Evolutionary conservation across 2,888 invertebrate genomes (phyloP), one percentile per base, ranked within the genome.

Genomic region (Tethea ocularis): DNA sequence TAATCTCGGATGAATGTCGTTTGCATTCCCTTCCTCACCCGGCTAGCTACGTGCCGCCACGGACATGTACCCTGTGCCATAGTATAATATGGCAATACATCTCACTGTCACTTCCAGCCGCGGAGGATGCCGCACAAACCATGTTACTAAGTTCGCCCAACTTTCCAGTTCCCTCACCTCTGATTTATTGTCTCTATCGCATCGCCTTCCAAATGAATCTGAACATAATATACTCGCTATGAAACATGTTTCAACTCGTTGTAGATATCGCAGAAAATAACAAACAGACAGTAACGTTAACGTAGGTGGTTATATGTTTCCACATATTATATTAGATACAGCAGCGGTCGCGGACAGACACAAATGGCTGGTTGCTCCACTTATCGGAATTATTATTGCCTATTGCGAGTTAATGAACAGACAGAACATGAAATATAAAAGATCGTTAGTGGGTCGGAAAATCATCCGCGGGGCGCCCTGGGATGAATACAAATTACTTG

Each of bases 351-450:
- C 41, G 41, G 20, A 10, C 20, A 41, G 41, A 41, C 15, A 38
- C 41, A 41, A 46, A 46, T 20, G 46, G 10, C 46, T 6, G 46
- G 20, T 10, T 46, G 46, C 46, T 46, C 46, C 46, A 46, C 46
- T 46, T 46, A 46, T 46, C 46, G 46, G 46, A 46, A 46, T 46
- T 46, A 46, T 46, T 17, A 46, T 46, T 46, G 20, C 46, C 17
- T 46, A 20, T 46, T n/a, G 46, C 46, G 20, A 20, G 46, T 46
- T 46, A 46, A 46, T 46, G 46, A 46, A 46, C 20, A 46, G 46
- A 46, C 10, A 46, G 46, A n/a, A n/a, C n/a, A n/a, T n/a, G 46
- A 10, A 24, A 4, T 20, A 46, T 46, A 46, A 46, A 46, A 46
- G 46, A 20, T 2, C 46, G 46, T 10, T 20, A 46, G 46, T 20